These are phyloP conservation scores for Drosophila mauritiana DNA, from an alignment of 1,140 invertebrate genomes.

Conservation along the genomic window DNA sequence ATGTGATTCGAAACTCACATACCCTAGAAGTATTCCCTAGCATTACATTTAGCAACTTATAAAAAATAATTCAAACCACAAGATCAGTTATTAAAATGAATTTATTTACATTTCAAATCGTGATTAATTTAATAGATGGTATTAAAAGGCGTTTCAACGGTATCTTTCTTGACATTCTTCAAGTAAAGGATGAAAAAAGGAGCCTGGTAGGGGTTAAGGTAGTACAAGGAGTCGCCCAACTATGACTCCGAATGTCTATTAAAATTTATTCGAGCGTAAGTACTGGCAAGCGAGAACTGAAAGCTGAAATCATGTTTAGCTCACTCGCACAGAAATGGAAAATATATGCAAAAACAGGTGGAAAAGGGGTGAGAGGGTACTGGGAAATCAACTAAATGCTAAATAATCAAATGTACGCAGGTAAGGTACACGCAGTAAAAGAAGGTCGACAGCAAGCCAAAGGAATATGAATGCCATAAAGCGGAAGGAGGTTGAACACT, in stretches of 20 bases:
- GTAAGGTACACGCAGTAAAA: slow-evolving; percentile 51
- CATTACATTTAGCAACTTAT: no score
- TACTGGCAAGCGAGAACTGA: slow-evolving; percentile 65
- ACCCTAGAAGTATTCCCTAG: not conserved
- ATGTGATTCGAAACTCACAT: not conserved
- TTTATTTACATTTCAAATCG: not conserved
- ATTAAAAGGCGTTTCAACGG: no score
- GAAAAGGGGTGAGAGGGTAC: not conserved
- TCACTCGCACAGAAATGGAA: slow-evolving; percentile 68
- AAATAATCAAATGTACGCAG: slow-evolving; percentile 77
- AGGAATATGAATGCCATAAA: slow-evolving; percentile 22
- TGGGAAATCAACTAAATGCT: slow-evolving; percentile 63
- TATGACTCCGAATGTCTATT: slow-evolving; percentile 77
- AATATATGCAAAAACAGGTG: slow-evolving; percentile 63
- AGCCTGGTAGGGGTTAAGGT: not conserved
- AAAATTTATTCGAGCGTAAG: slow-evolving; percentile 83
- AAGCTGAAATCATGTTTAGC: slow-evolving; percentile 80
- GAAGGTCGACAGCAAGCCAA: slow-evolving; percentile 35
- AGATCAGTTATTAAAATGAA: no score
- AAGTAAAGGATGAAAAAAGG: not conserved
- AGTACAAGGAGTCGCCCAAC: slow-evolving; percentile 35
- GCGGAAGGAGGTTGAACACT: slow-evolving; percentile 9
- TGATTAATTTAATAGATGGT: not conserved
- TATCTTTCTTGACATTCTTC: not conserved
- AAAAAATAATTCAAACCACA: no score